Conservation (phyloP, 2,797 vertebrate species). For the Sciurus carolinensis region DNA sequence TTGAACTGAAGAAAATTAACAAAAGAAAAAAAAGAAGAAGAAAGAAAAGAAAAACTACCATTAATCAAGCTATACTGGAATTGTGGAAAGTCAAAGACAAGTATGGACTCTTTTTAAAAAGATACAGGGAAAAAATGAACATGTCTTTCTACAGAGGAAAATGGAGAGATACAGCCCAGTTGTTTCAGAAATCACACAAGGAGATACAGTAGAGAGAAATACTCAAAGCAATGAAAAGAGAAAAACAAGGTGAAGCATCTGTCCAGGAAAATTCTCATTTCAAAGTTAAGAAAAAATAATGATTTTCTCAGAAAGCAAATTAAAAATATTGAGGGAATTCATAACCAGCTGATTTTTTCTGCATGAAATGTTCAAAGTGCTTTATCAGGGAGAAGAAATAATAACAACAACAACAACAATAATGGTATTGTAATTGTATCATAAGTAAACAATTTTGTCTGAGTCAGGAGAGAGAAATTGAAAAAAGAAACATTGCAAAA, state of each 20-base stretch:
- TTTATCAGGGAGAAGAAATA: neutral
- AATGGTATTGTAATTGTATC: neutral
- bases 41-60: no score
- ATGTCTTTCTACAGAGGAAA: neutral
- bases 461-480: neutral
- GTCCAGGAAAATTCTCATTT: neutral
- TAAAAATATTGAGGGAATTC: neutral
- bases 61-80: neutral
- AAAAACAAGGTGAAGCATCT: neutral
- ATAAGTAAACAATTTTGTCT: neutral
- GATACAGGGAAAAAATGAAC: neutral
- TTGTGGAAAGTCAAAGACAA: neutral
- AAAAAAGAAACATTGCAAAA: neutral
- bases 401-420: neutral
- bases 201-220: neutral
- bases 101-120: neutral
- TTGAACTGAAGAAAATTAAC: neutral
- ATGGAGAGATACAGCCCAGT: neutral
- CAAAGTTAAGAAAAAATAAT: no score
- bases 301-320: neutral
- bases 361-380: neutral
- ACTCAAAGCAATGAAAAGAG: neutral
- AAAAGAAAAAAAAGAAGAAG: neutral
- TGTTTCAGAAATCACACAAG: neutral
- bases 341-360: neutral